These are phyloP conservation scores for Carcinoscorpius rotundicauda DNA, from an alignment of 1,140 invertebrate species.

Conservation along the genomic window DNA sequence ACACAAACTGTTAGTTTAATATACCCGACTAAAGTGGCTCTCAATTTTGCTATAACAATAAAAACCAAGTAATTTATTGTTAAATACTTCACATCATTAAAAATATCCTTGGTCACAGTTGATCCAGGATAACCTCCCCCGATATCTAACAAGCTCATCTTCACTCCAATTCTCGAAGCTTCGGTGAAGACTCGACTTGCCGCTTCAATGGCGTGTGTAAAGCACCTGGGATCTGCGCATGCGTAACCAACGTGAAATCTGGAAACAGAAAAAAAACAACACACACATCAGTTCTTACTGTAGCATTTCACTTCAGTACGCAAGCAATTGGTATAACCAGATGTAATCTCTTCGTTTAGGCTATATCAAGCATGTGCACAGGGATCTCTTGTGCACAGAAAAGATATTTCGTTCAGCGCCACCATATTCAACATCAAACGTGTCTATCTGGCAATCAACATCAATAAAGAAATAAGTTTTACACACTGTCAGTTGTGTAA, in stretches of 20 bases:
- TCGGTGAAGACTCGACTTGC: slow-evolving; percentile 55
- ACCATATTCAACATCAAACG: too few relatives aligned
- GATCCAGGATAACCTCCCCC: slow-evolving; percentile 77
- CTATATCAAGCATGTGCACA: too few relatives aligned
- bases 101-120: slow-evolving; percentile 36
- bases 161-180: slow-evolving; percentile 51
- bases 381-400: too few relatives aligned
- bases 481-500: too few relatives aligned
- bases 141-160: slow-evolving; percentile 61
- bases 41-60: background rate
- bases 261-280: slow-evolving; percentile 25
- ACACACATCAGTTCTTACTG: background rate
- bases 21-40: background rate
- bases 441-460: too few relatives aligned
- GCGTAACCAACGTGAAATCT: slow-evolving; percentile 82
- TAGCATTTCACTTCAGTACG: slow-evolving; percentile 23
- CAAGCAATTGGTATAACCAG: slow-evolving; percentile 11
- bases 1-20: background rate
- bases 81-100: slow-evolving; percentile 39
- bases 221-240: slow-evolving; percentile 60
- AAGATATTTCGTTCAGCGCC: too few relatives aligned
- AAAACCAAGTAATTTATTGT: background rate
- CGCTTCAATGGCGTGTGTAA: slow-evolving; percentile 54
- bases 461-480: too few relatives aligned
- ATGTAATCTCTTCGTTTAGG: background rate